phyloP scores from a whole-genome alignment of 2,113 vertebrate genomes.

The Salminus brasiliensis region DNA sequence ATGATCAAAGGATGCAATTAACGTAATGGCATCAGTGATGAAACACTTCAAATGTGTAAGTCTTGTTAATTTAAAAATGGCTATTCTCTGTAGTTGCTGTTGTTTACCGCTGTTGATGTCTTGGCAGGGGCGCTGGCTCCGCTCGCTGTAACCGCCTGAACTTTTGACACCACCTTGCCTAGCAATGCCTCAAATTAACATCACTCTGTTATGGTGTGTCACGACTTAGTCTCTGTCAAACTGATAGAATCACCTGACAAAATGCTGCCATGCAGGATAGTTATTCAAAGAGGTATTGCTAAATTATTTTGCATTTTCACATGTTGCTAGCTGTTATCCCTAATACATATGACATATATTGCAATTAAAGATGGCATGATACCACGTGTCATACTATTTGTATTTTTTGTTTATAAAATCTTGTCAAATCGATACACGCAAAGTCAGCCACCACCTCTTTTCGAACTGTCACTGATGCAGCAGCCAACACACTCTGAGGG shows the following conservation, averaged over 20 bases:
- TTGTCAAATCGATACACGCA: too few species aligned
- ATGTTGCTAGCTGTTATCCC: not conserved
- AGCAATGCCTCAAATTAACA: constrained; percentile 66
- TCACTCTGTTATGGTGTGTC: constrained; percentile 56
- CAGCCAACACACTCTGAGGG: too few species aligned
- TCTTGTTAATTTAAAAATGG: constrained; percentile 28
- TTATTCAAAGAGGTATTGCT: not conserved
- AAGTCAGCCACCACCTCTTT: too few species aligned
- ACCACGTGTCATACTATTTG: not conserved
- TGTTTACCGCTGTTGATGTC: constrained; percentile 37
- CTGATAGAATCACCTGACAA: not conserved
- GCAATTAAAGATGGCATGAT: not conserved
- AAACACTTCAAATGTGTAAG: constrained; percentile 7
- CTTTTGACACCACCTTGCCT: constrained; percentile 48
- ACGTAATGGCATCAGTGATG: not conserved
- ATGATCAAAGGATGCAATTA: constrained; percentile 12
- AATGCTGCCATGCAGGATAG: not conserved
- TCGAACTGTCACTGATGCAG: too few species aligned
- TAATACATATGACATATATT: not conserved
- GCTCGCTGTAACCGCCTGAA: constrained; percentile 20
- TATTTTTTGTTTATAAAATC: too few species aligned
- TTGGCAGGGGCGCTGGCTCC: constrained; percentile 32
- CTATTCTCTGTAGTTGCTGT: not conserved
- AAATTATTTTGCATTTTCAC: not conserved
- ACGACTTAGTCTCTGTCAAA: constrained; percentile 18